Evolutionary conservation across 2,888 invertebrate species (phyloP).

Genomic region (Agrochola lychnidis): DNA sequence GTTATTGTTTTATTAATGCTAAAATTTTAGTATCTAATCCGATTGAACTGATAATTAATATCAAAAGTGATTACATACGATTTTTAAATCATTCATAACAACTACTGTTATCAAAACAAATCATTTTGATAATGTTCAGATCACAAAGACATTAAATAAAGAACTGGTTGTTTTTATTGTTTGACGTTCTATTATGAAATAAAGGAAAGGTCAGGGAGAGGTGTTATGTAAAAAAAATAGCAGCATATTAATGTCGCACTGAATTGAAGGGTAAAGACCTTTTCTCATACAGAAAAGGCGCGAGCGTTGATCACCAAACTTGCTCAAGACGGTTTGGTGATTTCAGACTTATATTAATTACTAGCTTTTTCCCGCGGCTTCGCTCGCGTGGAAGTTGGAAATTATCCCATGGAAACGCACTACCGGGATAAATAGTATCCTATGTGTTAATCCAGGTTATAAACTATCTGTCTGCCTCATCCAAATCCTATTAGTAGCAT

Average conservation of each 20-base stretch:
- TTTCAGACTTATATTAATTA: too few species aligned
- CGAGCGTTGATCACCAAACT: too few species aligned
- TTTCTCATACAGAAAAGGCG: too few species aligned
- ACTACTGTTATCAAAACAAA: slow-evolving; percentile 12
- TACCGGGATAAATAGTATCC: too few species aligned
- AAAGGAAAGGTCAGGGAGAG: not conserved
- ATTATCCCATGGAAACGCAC: too few species aligned
- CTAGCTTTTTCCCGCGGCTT: too few species aligned
- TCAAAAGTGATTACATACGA: slow-evolving; percentile 5
- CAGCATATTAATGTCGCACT: not conserved
- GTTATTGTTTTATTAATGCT: not conserved
- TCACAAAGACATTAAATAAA: not conserved
- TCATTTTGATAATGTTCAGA: not conserved
- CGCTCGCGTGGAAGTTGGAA: too few species aligned
- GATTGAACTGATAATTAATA: not conserved
- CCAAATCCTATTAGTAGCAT: too few species aligned
- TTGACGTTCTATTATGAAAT: not conserved
- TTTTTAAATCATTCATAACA: slow-evolving; percentile 20
- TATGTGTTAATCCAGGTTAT: too few species aligned
- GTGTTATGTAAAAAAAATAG: not conserved
- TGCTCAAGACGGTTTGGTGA: too few species aligned
- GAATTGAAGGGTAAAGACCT: too few species aligned
- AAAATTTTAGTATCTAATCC: not conserved
- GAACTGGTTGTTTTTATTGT: not conserved
- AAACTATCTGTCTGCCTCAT: too few species aligned